Conservation (phyloP, 2,888 invertebrate species). For the Ormyrus labotus region DNA sequence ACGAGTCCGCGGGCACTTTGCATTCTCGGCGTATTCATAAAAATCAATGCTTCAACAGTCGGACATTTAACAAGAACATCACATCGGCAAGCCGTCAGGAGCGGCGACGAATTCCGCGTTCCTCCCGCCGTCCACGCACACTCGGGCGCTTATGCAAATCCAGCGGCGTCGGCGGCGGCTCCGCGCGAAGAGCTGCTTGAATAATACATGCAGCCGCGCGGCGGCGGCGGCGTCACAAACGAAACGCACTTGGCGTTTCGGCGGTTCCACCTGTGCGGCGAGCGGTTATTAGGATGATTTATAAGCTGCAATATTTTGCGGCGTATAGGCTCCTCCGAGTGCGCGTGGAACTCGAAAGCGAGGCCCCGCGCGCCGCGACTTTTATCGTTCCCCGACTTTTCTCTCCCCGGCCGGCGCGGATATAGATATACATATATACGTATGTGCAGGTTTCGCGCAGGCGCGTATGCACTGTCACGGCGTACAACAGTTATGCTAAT, state of each 20-base stretch:
- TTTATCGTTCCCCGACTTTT: too few relatives aligned
- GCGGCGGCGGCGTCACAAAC: slow-evolving; percentile 39
- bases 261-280: slow-evolving; percentile 21
- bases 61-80: neutral
- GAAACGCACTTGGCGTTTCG: slow-evolving; percentile 18
- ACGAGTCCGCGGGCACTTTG: neutral
- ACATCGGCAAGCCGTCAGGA: neutral
- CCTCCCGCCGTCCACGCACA: neutral
- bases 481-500: slow-evolving; percentile 54
- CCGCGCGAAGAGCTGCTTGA: slow-evolving; percentile 43
- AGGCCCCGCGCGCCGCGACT: too few relatives aligned
- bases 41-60: neutral
- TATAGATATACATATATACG: neutral
- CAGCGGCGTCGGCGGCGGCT: slow-evolving; percentile 42
- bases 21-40: neutral
- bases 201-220: slow-evolving; percentile 39
- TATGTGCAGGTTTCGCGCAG: neutral
- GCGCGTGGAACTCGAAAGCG: neutral
- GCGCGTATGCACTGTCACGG: too few relatives aligned
- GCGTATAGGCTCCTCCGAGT: too few relatives aligned
- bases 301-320: neutral
- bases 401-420: neutral
- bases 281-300: slow-evolving; percentile 53
- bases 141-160: slow-evolving; percentile 39
- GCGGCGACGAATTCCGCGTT: slow-evolving; percentile 7